Conservation (phyloP, 2,113 vertebrate species). For the Pseudorectes ferrugineus region DNA sequence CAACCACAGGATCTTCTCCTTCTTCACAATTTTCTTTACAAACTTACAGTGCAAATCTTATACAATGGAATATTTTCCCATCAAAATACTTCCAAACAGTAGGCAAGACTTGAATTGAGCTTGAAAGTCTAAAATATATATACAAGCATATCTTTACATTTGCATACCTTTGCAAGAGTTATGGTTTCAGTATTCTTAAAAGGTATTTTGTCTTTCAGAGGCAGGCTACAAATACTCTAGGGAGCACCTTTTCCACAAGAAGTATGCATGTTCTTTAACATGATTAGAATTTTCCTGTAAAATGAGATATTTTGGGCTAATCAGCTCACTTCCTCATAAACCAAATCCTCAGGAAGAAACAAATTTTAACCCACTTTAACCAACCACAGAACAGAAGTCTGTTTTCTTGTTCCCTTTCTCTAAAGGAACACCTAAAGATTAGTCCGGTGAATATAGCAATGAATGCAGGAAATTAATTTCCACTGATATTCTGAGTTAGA, state of each 20-base stretch:
- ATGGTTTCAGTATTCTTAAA: background rate
- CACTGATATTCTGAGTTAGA: background rate
- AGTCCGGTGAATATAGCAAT: background rate
- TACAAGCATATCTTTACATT: background rate
- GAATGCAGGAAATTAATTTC: background rate
- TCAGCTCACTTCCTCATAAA: background rate
- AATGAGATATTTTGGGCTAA: background rate
- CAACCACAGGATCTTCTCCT: background rate
- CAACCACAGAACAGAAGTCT: background rate
- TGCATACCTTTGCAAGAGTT: background rate
- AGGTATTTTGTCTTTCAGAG: background rate
- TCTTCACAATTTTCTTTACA: background rate
- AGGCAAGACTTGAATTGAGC: background rate
- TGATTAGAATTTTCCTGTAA: background rate
- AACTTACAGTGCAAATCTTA: background rate
- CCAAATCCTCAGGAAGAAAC: background rate
- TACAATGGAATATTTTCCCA: background rate
- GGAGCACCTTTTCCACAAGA: background rate
- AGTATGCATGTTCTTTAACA: background rate
- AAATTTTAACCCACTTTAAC: background rate
- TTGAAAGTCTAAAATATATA: background rate
- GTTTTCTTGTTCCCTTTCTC: background rate
- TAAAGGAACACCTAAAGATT: background rate
- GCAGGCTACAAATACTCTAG: background rate
- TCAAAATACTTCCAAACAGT: background rate